Percentiles rank a stretch among this genome's conserved stretches.
Evolutionary conservation across 2,113 vertebrate genomes (phyloP).

Genomic region (Castor canadensis): DNA sequence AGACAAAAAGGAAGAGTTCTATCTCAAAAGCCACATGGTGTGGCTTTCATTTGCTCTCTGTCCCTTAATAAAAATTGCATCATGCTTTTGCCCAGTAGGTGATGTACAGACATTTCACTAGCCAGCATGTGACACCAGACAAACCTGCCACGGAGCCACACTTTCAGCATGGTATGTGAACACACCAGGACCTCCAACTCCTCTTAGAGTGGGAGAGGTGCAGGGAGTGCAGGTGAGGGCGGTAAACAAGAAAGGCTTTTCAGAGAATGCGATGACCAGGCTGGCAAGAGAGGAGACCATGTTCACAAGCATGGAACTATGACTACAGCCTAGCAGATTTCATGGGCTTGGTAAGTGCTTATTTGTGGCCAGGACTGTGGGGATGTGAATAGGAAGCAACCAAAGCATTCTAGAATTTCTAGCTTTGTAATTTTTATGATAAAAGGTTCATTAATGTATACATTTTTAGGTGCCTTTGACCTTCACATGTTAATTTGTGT

Average conservation of each 20-base stretch:
- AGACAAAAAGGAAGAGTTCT: neutral
- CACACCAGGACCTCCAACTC: neutral
- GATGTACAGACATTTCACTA: neutral
- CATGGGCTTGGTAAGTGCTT: neutral
- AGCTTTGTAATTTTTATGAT: slow-evolving; percentile 8
- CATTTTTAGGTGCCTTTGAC: slow-evolving; percentile 34
- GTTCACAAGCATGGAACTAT: neutral
- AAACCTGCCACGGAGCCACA: neutral
- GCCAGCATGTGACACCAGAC: neutral
- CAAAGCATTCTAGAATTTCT: neutral
- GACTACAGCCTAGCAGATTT: neutral
- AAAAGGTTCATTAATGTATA: neutral
- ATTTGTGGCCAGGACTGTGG: neutral
- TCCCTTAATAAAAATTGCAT: neutral
- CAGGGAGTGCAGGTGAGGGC: neutral
- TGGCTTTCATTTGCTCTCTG: neutral
- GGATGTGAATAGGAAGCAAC: neutral
- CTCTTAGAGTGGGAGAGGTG: neutral
- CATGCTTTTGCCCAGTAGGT: neutral
- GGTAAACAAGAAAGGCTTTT: neutral
- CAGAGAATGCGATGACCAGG: neutral
- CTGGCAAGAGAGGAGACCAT: neutral
- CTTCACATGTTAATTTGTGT: neutral
- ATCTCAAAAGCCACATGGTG: neutral
- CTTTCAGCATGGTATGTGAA: neutral